These are phyloP conservation scores for Sinhomidia bicolor DNA, from an alignment of 2,888 invertebrate genomes.

Conservation along the genomic window DNA sequence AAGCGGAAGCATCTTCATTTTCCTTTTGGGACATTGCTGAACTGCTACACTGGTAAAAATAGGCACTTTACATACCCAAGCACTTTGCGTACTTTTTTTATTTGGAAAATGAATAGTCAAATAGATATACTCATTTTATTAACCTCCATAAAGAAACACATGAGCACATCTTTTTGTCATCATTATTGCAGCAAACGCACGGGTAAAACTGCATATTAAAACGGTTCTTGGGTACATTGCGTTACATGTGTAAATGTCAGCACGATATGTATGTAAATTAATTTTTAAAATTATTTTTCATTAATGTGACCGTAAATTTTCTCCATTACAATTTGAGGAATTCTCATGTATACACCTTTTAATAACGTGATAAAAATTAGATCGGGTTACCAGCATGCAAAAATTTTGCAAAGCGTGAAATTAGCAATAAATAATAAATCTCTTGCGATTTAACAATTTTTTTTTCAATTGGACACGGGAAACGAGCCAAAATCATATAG, in stretches of 20 bases:
- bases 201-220: neutral
- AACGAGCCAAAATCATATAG: neutral
- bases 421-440: too few relatives aligned
- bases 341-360: too few relatives aligned
- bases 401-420: neutral
- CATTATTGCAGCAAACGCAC: too few relatives aligned
- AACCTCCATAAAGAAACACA: neutral
- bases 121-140: too few relatives aligned
- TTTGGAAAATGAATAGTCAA: neutral
- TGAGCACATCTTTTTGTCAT: too few relatives aligned
- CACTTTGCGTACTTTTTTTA: neutral
- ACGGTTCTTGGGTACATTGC: neutral
- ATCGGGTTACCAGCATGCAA: neutral
- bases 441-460: too few relatives aligned
- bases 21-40: slow-evolving; percentile 67
- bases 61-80: neutral
- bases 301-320: neutral
- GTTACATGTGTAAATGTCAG: neutral
- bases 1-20: slow-evolving; percentile 74
- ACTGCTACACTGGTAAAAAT: neutral
- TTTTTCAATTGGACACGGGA: too few relatives aligned
- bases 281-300: neutral
- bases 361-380: neutral
- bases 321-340: too few relatives aligned
- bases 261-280: neutral